Evolutionary conservation across 2,797 vertebrate species (phyloP), one percentile per base, ranked within the genome.

Genomic region (Pseudomugil tenellus): DNA sequence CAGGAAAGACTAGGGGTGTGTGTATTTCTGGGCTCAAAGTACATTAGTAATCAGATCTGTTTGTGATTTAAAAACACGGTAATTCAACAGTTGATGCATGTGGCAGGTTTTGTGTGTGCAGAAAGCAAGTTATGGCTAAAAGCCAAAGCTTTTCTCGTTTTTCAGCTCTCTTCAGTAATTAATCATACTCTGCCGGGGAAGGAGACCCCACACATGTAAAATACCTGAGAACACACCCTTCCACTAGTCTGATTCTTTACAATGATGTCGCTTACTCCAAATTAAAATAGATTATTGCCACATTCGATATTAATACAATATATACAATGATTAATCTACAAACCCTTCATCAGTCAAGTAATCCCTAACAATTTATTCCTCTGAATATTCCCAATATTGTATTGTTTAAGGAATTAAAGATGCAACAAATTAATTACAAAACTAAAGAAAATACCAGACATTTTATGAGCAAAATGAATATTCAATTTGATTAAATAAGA

Each of bases 101-200:
- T 66, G 34, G 51, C 43, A 9, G 55, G 64, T 63, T n/a, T n/a
- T 32, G 51, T 61, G 66, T 72, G 62, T 32, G 54, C 51, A 67
- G 43, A 72, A 48, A 55, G 41, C 35, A 35, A 41, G 53, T 61
- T 35, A 43, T 62, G 61, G 62, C 62, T 61, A 64, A 76, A 61
- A 69, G 52, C 28, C 41, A 35, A 76, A 35, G 16, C 64, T 57
- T 43, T 52, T 67, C 57, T 60, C 53, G 64, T 67, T 72, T 83
- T 84, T 64, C 80, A 84, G 48, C 71, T 43, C 59, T 53, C 58
- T 59, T 80, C n/a, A 83, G 83, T 84, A 77, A 88, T 90, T 82
- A 84, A 87, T 83, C 74, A 77, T 31, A 54, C 6, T n/a, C 62
- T 70, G 69, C 81, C 86, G 79, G 63, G n/a, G 57, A 34, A 37